Evolutionary conservation across 2,797 vertebrate genomes (phyloP).

Genomic region (Prionace glauca): DNA sequence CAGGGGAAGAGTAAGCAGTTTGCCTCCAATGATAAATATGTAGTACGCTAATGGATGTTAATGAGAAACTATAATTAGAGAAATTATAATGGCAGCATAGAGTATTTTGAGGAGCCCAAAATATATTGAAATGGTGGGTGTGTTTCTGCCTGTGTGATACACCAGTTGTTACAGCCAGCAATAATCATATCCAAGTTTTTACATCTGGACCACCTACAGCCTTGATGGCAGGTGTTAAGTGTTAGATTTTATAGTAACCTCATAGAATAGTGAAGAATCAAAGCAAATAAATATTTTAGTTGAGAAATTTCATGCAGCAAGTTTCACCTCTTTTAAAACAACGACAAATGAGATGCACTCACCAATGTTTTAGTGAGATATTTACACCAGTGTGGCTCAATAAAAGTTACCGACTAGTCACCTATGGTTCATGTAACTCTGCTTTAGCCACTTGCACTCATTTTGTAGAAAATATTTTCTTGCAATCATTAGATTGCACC

Average conservation of each 20-base stretch:
- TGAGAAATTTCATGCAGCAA: neutral
- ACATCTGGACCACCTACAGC: neutral
- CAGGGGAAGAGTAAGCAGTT: neutral
- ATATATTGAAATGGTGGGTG: neutral
- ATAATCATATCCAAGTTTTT: neutral
- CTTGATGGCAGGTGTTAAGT: neutral
- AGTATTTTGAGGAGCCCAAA: neutral
- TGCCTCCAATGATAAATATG: neutral
- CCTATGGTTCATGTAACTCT: neutral
- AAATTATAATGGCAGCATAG: neutral
- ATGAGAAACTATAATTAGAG: neutral
- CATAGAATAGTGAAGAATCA: neutral
- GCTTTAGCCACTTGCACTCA: neutral
- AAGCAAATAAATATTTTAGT: neutral
- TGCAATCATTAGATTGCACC: neutral
- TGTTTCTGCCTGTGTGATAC: neutral
- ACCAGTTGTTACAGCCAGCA: neutral
- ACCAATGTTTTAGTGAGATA: neutral
- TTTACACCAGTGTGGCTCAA: neutral
- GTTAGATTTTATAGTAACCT: neutral
- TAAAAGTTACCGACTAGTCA: neutral
- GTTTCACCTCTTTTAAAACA: neutral
- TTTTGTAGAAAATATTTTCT: neutral
- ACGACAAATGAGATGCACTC: too few relatives aligned
- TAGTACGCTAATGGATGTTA: neutral